Evolutionary conservation across 92 coral and sea anemone genomes (phyloP).

Genomic region (Epizoanthus stellaris): DNA sequence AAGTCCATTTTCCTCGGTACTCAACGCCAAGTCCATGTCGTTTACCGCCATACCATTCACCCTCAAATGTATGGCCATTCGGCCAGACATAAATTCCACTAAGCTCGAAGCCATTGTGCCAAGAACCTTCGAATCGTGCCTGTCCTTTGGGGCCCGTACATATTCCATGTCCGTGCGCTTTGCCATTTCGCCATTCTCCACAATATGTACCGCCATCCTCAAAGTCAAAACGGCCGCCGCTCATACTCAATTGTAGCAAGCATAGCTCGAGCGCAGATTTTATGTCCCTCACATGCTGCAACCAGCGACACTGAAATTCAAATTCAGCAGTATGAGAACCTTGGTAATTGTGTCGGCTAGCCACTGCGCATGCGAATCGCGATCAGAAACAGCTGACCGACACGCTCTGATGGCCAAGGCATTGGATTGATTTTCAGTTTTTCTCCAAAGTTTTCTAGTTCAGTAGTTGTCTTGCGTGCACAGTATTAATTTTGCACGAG

Average conservation of each 20-base stretch:
- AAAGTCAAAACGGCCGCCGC: conserved; percentile 96
- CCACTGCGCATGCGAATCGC: conserved; percentile 15
- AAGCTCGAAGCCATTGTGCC: conserved; percentile 89
- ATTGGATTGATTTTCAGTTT: no score
- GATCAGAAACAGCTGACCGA: conserved; percentile 34
- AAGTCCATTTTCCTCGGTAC: conserved; percentile 90
- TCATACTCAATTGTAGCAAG: conserved; percentile 78
- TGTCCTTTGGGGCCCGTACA: conserved; percentile 97
- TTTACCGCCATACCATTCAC: conserved; percentile 86
- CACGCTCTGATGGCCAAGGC: neutral
- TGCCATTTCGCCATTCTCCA: conserved; percentile 92
- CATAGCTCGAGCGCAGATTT: conserved; percentile 74
- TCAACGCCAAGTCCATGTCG: conserved; percentile 91
- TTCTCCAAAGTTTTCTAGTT: no score
- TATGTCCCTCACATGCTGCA: conserved; percentile 48
- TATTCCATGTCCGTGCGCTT: conserved; percentile 92
- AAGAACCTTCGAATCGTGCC: conserved; percentile 90
- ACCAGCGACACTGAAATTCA: conserved; percentile 33
- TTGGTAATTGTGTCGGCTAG: conserved; percentile 24
- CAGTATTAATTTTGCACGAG: no score
- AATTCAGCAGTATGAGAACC: conserved; percentile 21
- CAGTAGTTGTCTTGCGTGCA: no score
- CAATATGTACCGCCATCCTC: conserved; percentile 96
- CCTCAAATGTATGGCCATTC: conserved; percentile 85
- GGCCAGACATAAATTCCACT: conserved; percentile 96